phyloP scores from a whole-genome alignment of 2,888 invertebrate genomes.

The Clanis bilineata region DNA sequence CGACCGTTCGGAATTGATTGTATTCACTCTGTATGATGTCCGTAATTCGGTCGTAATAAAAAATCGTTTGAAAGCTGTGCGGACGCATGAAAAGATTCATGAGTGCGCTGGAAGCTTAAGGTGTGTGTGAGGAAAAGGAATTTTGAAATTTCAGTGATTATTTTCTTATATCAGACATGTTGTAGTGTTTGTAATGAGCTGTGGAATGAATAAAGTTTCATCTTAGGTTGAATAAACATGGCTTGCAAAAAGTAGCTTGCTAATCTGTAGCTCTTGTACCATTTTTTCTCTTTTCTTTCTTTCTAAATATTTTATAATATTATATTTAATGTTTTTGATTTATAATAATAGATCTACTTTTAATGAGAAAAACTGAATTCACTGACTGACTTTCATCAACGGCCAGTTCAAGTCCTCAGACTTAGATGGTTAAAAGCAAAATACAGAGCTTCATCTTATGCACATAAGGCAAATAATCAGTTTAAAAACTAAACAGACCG shows the following conservation, averaged over 20 bases:
- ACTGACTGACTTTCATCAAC: no score
- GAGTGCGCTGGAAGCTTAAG: slow-evolving; percentile 3
- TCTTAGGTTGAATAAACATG: neutral
- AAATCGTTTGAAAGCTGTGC: slow-evolving; percentile 9
- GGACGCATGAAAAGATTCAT: slow-evolving; percentile 13
- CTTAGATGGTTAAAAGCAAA: no score
- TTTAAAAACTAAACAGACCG: no score
- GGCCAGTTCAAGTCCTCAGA: no score
- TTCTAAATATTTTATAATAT: no score
- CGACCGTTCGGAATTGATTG: neutral
- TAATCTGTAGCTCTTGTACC: neutral
- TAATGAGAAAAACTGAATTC: no score
- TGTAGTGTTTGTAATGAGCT: neutral
- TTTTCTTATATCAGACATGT: neutral
- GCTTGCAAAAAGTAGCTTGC: neutral
- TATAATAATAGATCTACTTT: no score
- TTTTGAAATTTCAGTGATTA: neutral
- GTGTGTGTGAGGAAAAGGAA: neutral
- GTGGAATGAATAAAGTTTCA: neutral
- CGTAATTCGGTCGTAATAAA: slow-evolving; percentile 11
- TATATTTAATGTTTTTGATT: no score
- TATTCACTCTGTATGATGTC: slow-evolving; percentile 4
- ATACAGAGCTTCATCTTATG: no score
- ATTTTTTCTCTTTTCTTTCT: no score
- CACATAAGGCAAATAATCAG: no score